Conservation (phyloP, 2,888 invertebrate species). For the Leptinotarsa juncta region DNA sequence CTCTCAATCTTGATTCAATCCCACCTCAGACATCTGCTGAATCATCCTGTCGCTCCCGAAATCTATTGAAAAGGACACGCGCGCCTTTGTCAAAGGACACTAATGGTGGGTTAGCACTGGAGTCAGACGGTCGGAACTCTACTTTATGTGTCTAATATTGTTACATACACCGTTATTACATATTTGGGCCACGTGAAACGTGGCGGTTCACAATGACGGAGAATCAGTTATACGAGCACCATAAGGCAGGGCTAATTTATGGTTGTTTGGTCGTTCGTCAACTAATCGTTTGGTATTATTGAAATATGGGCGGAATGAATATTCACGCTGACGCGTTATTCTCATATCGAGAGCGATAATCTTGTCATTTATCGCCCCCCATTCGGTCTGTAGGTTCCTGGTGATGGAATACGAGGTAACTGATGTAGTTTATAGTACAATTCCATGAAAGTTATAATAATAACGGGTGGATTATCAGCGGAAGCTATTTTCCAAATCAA, state of each 20-base stretch:
- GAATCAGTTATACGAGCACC: conserved; percentile 23
- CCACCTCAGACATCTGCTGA: conserved; percentile 56
- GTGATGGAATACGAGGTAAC: background rate
- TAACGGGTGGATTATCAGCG: no score
- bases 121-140: conserved; percentile 51
- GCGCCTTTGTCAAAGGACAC: conserved; percentile 55
- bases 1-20: conserved; percentile 33
- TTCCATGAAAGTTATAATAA: no score
- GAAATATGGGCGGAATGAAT: conserved; percentile 25
- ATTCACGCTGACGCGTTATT: conserved; percentile 4
- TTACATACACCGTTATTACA: conserved; percentile 50
- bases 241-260: conserved; percentile 38
- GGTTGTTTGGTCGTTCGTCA: conserved; percentile 29
- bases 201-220: conserved; percentile 38
- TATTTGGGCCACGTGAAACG: conserved; percentile 43
- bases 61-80: conserved; percentile 53
- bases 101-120: conserved; percentile 56
- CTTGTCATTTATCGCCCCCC: background rate
- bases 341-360: background rate
- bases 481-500: no score
- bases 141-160: conserved; percentile 55
- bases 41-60: conserved; percentile 51
- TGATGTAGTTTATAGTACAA: no score
- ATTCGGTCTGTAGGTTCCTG: conserved; percentile 2
- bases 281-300: conserved; percentile 37